Evolutionary conservation across 2,113 vertebrate species (phyloP).

Genomic region (Hemiprocne comata): DNA sequence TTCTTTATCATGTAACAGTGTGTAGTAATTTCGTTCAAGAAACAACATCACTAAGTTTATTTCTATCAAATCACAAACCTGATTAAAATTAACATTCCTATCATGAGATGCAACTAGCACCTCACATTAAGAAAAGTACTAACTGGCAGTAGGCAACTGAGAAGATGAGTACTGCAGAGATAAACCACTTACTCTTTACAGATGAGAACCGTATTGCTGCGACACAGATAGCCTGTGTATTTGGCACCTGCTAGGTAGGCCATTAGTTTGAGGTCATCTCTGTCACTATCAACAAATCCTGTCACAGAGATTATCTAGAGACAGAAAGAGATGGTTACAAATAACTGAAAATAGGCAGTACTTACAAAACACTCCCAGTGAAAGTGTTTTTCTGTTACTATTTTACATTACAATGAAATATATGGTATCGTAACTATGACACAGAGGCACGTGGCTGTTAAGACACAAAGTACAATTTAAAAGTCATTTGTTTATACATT

Average conservation of each 20-base stretch:
- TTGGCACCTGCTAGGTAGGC: constrained; percentile 91
- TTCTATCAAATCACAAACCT: not conserved
- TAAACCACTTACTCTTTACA: constrained; percentile 89
- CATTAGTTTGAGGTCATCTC: constrained; percentile 97
- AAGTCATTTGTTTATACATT: not conserved
- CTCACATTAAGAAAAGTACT: not conserved
- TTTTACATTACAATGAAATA: not conserved
- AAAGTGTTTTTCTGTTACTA: not conserved
- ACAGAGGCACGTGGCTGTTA: not conserved
- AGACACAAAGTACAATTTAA: not conserved
- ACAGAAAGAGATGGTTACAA: not conserved
- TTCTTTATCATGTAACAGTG: not conserved
- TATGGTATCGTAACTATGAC: not conserved
- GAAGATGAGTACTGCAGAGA: fast-evolving
- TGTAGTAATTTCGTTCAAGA: not conserved
- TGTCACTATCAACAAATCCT: constrained; percentile 93
- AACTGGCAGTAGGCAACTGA: not conserved
- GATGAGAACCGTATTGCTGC: constrained; percentile 96
- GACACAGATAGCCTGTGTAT: constrained; percentile 95
- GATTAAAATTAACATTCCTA: not conserved
- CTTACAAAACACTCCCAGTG: not conserved
- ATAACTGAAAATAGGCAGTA: not conserved
- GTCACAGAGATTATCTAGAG: constrained; percentile 94
- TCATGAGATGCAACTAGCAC: not conserved
- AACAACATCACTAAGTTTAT: not conserved